Conservation (phyloP, 1,140 invertebrate species). For the Zaprionus davidi region DNA sequence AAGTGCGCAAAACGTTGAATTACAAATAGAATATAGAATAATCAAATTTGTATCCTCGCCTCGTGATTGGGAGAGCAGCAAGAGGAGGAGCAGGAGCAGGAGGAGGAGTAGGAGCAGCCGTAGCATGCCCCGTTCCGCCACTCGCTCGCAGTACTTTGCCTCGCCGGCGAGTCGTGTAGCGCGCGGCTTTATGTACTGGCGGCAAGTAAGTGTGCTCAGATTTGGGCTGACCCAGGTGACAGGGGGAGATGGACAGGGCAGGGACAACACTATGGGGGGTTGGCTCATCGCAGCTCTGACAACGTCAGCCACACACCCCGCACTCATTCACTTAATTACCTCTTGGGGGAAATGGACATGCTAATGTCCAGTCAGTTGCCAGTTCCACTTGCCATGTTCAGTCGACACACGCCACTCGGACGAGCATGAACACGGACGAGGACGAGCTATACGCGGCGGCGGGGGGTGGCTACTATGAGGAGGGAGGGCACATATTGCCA, state of each 20-base stretch:
- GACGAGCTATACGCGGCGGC: conserved; percentile 28
- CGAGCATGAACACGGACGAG: conserved; percentile 55
- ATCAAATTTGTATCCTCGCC: conserved; percentile 3
- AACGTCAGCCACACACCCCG: conserved; percentile 36
- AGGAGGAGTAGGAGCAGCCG: background rate
- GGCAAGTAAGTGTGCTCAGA: conserved; percentile 71
- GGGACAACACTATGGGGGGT: background rate
- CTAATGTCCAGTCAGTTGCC: conserved; percentile 60
- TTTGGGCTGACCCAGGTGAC: conserved; percentile 10
- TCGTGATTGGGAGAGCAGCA: conserved; percentile 30
- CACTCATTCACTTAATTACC: conserved; percentile 52
- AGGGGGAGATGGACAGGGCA: too few relatives aligned
- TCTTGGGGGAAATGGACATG: conserved; percentile 64
- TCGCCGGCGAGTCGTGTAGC: conserved; percentile 59
- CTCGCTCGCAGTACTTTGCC: conserved; percentile 36
- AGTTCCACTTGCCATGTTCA: conserved; percentile 46
- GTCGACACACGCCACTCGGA: conserved; percentile 64
- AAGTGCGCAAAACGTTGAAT: conserved; percentile 31
- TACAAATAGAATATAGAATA: background rate
- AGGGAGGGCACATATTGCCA: conserved; percentile 80
- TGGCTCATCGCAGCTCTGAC: conserved; percentile 58
- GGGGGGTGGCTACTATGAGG: conserved; percentile 13
- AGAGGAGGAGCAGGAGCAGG: conserved; percentile 11
- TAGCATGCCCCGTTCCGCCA: conserved; percentile 52
- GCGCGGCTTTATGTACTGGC: conserved; percentile 75